Evolutionary conservation across 2,888 invertebrate species (phyloP).

Genomic region (Philaethria dido): DNA sequence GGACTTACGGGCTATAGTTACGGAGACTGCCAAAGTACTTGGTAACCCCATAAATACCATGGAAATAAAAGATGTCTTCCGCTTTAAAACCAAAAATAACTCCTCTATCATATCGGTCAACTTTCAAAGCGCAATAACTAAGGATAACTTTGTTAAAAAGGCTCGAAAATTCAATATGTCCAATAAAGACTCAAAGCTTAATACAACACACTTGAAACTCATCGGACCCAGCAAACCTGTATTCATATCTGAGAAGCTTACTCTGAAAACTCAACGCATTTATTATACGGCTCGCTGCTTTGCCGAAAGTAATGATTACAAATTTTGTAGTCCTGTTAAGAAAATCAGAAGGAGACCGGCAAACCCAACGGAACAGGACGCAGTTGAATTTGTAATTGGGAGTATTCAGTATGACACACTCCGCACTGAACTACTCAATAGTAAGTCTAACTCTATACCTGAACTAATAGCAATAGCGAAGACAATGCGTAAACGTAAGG

Average conservation of each 20-base stretch:
- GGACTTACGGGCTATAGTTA: neutral
- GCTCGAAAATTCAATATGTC: neutral
- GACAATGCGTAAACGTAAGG: neutral
- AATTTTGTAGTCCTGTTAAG: slow-evolving; percentile 5
- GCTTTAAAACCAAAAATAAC: neutral
- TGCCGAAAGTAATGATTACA: slow-evolving; percentile 5
- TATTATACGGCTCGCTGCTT: neutral
- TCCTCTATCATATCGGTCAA: neutral
- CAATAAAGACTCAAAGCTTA: slow-evolving; percentile 4
- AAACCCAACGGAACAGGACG: neutral
- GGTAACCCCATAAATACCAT: neutral
- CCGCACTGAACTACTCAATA: neutral
- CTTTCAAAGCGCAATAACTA: neutral
- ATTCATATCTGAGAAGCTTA: neutral
- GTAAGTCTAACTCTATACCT: neutral
- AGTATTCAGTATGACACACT: neutral
- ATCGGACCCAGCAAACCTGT: slow-evolving; percentile 4
- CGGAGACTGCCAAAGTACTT: neutral
- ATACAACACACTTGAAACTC: slow-evolving; percentile 4
- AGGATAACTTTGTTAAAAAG: neutral
- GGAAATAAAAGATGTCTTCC: slow-evolving; percentile 4
- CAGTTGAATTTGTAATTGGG: neutral
- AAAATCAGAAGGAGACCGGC: too few relatives aligned
- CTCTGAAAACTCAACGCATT: neutral
- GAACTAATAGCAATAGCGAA: neutral